Conservation (phyloP, 2,888 invertebrate species). For the Apamea epomidion region DNA sequence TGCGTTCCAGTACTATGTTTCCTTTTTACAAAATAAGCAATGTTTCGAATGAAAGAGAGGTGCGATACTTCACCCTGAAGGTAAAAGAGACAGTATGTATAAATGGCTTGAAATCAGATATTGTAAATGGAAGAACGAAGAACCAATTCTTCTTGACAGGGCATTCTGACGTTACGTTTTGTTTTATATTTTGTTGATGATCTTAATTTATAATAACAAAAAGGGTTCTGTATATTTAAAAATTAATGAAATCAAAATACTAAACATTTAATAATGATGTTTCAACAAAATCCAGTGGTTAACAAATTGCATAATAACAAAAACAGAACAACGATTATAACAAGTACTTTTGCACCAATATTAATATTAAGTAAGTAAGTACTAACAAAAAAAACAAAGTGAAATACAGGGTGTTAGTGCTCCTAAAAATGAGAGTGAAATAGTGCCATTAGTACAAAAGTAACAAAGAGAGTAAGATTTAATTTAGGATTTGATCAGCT, state of each 20-base stretch:
- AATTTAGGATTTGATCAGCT: conserved; percentile 70
- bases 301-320: conserved; percentile 59
- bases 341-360: conserved; percentile 38
- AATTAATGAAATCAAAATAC: conserved; percentile 50
- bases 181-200: neutral
- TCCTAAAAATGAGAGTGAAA: conserved; percentile 28
- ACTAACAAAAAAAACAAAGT: conserved; percentile 23
- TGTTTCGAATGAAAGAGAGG: conserved; percentile 8
- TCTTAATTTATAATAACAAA: conserved; percentile 12
- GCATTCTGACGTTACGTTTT: conserved; percentile 8
- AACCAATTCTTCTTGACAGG: conserved; percentile 23
- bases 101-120: neutral
- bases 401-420: conserved; percentile 29
- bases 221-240: conserved; percentile 49
- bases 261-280: conserved; percentile 56
- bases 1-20: conserved; percentile 22
- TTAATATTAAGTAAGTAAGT: conserved; percentile 6
- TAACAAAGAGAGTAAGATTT: conserved; percentile 57
- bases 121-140: neutral
- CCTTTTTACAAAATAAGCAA: neutral
- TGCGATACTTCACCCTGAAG: neutral
- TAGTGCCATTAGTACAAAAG: conserved; percentile 49
- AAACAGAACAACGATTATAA: conserved; percentile 56
- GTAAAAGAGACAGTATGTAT: conserved; percentile 25
- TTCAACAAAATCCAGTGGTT: conserved; percentile 54